Conservation (phyloP, 2,797 vertebrate genomes). For the Odontamblyopus lacepedii region DNA sequence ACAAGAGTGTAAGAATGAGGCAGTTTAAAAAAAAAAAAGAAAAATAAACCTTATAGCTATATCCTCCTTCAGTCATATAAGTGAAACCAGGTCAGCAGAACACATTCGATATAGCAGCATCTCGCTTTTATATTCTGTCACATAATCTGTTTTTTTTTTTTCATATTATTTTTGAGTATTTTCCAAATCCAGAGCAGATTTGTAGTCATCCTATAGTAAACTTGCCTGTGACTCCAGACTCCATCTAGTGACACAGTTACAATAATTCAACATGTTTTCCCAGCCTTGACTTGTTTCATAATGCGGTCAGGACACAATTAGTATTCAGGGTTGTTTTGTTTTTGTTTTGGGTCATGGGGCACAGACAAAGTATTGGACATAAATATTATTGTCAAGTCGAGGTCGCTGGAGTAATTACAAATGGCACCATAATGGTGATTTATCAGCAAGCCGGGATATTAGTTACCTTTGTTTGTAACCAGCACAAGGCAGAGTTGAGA, state of each 20-base stretch:
- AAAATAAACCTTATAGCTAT: background rate
- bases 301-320: background rate
- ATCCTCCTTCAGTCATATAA: background rate
- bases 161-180: background rate
- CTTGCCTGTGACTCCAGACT: background rate
- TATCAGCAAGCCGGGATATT: background rate
- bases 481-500: constrained; percentile 36
- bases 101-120: background rate
- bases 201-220: background rate
- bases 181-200: background rate
- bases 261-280: background rate
- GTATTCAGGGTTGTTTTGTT: constrained; percentile 4
- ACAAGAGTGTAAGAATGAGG: background rate
- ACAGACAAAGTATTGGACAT: background rate
- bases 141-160: background rate
- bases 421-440: constrained; percentile 1
- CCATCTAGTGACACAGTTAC: background rate
- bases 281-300: background rate
- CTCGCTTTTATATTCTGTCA: background rate
- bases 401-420: constrained; percentile 15
- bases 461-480: constrained; percentile 18
- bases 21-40: background rate
- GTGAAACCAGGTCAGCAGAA: background rate
- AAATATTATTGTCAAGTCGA: constrained; percentile 12
- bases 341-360: constrained; percentile 7